phyloP scores from a whole-genome alignment of 2,113 vertebrate species.

The Sciurus niger region DNA sequence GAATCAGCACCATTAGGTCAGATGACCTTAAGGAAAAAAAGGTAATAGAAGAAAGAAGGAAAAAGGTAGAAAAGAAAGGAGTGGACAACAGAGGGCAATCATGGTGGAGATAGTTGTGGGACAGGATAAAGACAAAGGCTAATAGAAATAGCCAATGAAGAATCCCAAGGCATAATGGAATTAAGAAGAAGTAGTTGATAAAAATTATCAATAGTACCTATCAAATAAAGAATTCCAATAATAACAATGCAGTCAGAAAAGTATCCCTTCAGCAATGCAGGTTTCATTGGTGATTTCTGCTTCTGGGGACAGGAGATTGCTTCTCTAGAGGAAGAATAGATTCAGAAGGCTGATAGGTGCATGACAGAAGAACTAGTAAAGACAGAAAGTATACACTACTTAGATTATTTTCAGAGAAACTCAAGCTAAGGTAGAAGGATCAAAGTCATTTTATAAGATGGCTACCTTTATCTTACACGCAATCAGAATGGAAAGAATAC shows the following conservation, averaged over 20 bases:
- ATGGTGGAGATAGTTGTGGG: background rate
- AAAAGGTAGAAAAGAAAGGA: background rate
- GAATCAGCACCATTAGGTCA: background rate
- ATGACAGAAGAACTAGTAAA: background rate
- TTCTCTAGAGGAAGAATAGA: background rate
- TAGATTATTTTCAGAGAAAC: background rate
- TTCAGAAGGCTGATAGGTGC: background rate
- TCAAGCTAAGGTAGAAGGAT: background rate
- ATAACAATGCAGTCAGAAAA: background rate
- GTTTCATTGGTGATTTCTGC: background rate
- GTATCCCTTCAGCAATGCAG: background rate
- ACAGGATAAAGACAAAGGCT: background rate
- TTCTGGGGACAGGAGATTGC: background rate
- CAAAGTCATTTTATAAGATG: background rate
- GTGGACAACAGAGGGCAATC: background rate
- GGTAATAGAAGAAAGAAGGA: too few relatives aligned
- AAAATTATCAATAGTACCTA: background rate
- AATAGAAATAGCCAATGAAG: background rate
- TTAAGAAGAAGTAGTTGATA: background rate
- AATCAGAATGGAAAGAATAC: background rate
- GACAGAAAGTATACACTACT: background rate
- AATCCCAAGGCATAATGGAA: background rate
- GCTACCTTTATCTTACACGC: background rate
- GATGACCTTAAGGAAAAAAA: background rate
- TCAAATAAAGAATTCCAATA: background rate